Evolutionary conservation across 2,888 invertebrate species (phyloP).

Genomic region (Geophilus truncorum): DNA sequence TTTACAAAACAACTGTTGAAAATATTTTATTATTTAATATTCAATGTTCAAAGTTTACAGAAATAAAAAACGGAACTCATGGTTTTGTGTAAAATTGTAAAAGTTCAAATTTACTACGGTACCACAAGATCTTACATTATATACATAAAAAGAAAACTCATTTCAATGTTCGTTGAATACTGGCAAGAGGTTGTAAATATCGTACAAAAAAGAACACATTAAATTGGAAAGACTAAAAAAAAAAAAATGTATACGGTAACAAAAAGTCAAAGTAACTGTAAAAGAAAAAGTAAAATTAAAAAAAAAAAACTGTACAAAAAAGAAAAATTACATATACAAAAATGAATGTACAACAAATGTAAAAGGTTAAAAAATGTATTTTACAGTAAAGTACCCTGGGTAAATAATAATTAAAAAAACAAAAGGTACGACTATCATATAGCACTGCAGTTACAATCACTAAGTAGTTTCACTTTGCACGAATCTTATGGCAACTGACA

Average conservation of each 20-base stretch:
- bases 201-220: background rate
- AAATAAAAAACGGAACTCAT: background rate
- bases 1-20: background rate
- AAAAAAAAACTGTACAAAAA: background rate
- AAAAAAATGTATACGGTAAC: background rate
- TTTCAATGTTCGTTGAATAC: background rate
- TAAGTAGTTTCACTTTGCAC: background rate
- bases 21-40: background rate
- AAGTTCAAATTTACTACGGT: background rate
- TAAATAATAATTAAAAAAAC: background rate
- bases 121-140: slow-evolving; percentile 10
- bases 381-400: background rate
- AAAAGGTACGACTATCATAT: background rate
- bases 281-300: background rate
- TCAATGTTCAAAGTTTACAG: background rate
- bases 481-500: background rate
- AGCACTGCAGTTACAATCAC: slow-evolving; percentile 5
- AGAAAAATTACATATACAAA: too few species aligned
- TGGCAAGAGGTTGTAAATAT: background rate
- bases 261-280: background rate
- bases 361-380: background rate
- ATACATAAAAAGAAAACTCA: background rate
- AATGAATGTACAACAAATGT: background rate
- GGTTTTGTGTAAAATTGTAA: background rate
- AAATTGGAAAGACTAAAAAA: background rate